phyloP scores from a whole-genome alignment of 1,140 invertebrate species.

The Ganaspis sp. region DNA sequence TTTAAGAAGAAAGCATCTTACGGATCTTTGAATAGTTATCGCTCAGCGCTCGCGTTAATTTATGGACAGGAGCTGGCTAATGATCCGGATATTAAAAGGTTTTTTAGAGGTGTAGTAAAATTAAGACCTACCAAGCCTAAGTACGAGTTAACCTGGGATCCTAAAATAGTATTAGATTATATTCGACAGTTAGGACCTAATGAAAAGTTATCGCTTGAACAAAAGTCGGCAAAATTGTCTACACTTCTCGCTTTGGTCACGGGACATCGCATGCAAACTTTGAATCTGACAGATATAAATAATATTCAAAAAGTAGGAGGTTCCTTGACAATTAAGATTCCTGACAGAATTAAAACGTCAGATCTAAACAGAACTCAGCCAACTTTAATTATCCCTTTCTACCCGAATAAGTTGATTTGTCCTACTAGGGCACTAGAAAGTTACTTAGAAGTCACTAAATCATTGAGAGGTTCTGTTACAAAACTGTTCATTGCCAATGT shows the following conservation, averaged over 20 bases:
- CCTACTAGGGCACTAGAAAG: no score
- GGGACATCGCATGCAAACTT: neutral
- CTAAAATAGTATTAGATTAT: neutral
- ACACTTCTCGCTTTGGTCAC: neutral
- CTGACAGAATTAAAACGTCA: neutral
- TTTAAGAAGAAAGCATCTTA: neutral
- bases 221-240: no score
- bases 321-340: neutral
- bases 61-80: neutral
- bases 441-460: no score
- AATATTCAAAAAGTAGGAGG: neutral
- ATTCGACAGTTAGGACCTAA: no score
- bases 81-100: neutral
- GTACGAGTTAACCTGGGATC: neutral
- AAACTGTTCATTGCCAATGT: no score
- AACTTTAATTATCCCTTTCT: neutral
- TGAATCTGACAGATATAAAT: neutral
- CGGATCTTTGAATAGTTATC: neutral
- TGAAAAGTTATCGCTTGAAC: neutral
- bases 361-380: neutral
- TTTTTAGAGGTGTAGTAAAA: neutral
- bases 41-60: neutral
- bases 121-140: neutral
- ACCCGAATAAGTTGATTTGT: no score
- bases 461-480: no score